Base-by-base conservation (phyloP, 2,888 invertebrate species). In the Galerucella calmariensis region DNA sequence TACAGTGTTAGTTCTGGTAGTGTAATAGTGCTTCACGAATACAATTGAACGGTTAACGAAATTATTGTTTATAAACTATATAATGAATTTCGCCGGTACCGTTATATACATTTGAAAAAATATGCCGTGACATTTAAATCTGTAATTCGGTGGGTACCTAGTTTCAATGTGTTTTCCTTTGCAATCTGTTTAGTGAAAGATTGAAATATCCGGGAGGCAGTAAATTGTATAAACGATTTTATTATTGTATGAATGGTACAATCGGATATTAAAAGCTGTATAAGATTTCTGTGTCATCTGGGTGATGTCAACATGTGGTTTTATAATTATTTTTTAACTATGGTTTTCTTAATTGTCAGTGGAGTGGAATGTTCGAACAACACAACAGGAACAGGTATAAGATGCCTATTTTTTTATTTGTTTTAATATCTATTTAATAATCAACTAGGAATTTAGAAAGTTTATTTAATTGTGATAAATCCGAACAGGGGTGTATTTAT, bases 231-330 rank as follows among this genome's bases (percentile, higher is more conserved):
- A 63, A 63, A 63, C 41, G 35, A 10, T 63, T 63, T 63, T 63
- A 35, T 44, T 10, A 20, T 44, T 46, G 20, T 35, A 62, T n/a
- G 35, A 41, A 35, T 62, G 61, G 27, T 62, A 56, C 16, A 59
- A 59, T 14, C 35, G 35, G 35, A 41, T 12, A 27, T 24, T 59
- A 24, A 6, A 35, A 14, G 56, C 20, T 56, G 10, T 35, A 41
- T 10, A 35, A 63, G 44, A 63, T 44, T 46, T 63, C 16, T 63
- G 63, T 63, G 67, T 48, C 35, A 44, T 65, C 14, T 48, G 67
- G 27, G 46, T 56, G 56, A 35, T 56, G n/a, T 59, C 58, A 59
- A 72, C 44, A 72, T 72, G 72, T 66, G 41, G 51, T 59, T 67
- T 20, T 58, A 59, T 48, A 14, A 59, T 72, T 66, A 35, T 59